phyloP scores from a whole-genome alignment of 53 echinoderm and acorn worm genomes.

The Echinometra lucunter region DNA sequence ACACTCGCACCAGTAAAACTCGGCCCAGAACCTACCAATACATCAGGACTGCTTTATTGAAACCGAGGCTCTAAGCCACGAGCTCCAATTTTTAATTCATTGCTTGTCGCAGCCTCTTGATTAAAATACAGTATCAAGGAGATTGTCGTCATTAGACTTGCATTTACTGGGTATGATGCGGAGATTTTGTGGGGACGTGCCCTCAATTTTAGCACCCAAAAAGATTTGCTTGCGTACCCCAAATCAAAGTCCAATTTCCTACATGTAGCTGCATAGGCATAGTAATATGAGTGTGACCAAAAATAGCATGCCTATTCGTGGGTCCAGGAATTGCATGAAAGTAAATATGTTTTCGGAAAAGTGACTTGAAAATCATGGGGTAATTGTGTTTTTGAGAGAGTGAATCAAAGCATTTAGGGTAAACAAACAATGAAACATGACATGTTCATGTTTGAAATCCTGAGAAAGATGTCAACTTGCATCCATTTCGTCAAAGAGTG shows the following conservation, averaged over 20 bases:
- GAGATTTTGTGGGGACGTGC: not conserved
- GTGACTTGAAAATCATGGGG: no score
- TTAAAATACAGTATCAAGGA: conserved; percentile 40
- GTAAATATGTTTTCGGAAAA: not conserved
- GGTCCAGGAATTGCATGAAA: not conserved
- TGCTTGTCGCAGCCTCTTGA: not conserved
- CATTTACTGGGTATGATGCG: not conserved
- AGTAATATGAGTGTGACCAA: not conserved
- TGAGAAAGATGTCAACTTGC: not conserved
- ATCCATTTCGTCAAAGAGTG: not conserved
- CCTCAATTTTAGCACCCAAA: conserved; percentile 13
- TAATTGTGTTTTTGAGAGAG: not conserved
- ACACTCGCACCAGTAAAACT: conserved; percentile 4
- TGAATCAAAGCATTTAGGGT: not conserved
- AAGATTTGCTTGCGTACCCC: not conserved
- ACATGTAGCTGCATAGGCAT: not conserved
- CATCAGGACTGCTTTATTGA: conserved; percentile 32
- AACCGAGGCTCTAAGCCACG: conserved; percentile 41
- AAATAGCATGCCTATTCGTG: not conserved
- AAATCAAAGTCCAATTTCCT: conserved; percentile 41
- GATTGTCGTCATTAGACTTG: conserved; percentile 11
- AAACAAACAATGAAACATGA: not conserved
- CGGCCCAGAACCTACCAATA: conserved; percentile 1
- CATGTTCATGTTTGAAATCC: not conserved
- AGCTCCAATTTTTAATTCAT: conserved; percentile 46